Evolutionary conservation across 2,113 vertebrate genomes (phyloP).

Genomic region (Ia io): DNA sequence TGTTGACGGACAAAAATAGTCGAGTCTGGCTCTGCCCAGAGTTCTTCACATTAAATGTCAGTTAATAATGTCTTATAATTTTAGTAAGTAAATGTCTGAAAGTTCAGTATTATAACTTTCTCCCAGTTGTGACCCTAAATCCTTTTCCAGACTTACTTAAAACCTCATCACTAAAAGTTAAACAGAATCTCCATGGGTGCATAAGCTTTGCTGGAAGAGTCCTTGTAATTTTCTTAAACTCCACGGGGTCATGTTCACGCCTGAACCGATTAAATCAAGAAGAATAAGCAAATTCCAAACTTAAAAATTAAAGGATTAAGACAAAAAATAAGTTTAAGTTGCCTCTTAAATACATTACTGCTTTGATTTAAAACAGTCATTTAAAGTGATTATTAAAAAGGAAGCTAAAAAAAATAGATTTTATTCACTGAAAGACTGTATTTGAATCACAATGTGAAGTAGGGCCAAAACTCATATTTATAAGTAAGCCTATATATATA

Average conservation of each 20-base stretch:
- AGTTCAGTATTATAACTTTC: neutral
- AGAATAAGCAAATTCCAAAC: constrained; percentile 2
- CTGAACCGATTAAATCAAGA: neutral
- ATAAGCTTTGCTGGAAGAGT: neutral
- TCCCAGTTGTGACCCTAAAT: neutral
- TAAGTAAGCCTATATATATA: neutral
- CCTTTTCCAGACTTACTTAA: constrained; percentile 9
- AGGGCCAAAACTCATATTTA: neutral
- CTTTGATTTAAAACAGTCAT: neutral
- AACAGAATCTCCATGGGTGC: neutral
- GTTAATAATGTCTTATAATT: constrained; percentile 30
- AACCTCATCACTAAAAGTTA: constrained; percentile 6
- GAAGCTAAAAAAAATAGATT: neutral
- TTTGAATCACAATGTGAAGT: neutral
- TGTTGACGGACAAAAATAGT: constrained; percentile 34
- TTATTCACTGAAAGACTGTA: neutral
- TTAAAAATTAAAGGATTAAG: constrained; percentile 21
- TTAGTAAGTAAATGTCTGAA: constrained; percentile 48
- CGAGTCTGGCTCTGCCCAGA: constrained; percentile 42
- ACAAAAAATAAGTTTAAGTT: neutral
- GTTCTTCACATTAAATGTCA: constrained; percentile 54
- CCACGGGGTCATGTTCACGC: neutral
- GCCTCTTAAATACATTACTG: neutral
- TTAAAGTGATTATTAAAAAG: neutral
- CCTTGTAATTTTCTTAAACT: constrained; percentile 19